Evolutionary conservation across 2,888 invertebrate genomes (phyloP), one percentile per base, ranked within the genome.

Genomic region (Melinopterus prodromus): DNA sequence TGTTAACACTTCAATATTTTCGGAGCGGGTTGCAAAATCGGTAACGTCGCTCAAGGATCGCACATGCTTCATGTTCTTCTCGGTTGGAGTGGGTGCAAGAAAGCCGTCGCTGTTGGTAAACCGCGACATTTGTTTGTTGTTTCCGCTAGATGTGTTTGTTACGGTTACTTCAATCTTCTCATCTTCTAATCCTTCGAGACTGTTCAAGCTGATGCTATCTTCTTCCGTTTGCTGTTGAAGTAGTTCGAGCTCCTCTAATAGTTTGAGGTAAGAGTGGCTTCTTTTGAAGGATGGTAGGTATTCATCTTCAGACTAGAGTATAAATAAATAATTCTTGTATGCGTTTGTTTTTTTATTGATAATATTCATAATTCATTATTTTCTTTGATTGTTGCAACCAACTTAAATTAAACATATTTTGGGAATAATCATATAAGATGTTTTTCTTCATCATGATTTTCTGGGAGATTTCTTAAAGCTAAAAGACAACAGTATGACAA

Each of bases 211-310:
- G 72, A 91, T 90, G 0, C 90, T 86, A 82, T 92, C 92, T 78
- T 93, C 93, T 80, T 93, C 93, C 0, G 90, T 89, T 1, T 88
- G 86, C 6, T 89, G 88, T 82, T 93, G 93, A 37, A 93, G 84
- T 78, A 95, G 88, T 88, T 95, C 95, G 76, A 96, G 87, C 84
- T 96, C 95, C 76, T 93, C 93, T 71, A 96, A 89, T 80, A 96
- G 90, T 85, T 93, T 93, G 6, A 94, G 89, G 86, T 96, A 96
- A 0, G 92, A 90, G 80, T 91, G 90, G 81, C 93, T 93, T 83
- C 92, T 91, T 82, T 93, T 92, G 87, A 96, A 96, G 0, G 92
- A 90, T 0, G 93, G 92, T 78, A 93, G 89, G 86, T 92, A 94
- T 79, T 91, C 90, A 36, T 92, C 92, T 78, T 94, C 93, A 74